Evolutionary conservation across 2,797 vertebrate species (phyloP).

Genomic region (Bovichtus variegatus): DNA sequence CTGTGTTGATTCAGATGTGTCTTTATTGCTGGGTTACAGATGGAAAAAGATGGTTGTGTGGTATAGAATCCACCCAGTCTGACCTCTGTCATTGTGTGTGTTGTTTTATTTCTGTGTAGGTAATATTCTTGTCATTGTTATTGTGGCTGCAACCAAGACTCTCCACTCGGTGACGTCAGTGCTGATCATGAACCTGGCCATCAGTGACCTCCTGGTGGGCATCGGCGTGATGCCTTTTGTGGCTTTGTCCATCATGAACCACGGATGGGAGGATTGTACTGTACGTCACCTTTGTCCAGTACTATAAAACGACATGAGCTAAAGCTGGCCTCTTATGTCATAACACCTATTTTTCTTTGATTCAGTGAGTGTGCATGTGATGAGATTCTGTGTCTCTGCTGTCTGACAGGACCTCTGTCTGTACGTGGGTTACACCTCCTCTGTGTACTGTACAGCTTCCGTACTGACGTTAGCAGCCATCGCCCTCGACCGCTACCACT

Average conservation of each 20-base stretch:
- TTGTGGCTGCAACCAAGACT: slow-evolving; percentile 86
- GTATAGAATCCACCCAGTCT: not conserved
- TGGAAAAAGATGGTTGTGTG: not conserved
- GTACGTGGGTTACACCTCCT: slow-evolving; percentile 89
- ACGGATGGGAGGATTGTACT: slow-evolving; percentile 78
- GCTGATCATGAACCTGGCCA: slow-evolving; percentile 88
- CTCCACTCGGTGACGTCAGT: slow-evolving; percentile 86
- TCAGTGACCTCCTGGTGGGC: slow-evolving; percentile 89
- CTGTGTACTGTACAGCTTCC: slow-evolving; percentile 89
- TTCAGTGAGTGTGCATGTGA: not conserved
- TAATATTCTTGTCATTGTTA: slow-evolving; percentile 86
- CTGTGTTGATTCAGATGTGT: not conserved
- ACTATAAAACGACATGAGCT: not conserved
- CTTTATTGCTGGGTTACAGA: not conserved
- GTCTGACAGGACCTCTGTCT: slow-evolving; percentile 82
- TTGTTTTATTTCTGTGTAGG: slow-evolving; percentile 69
- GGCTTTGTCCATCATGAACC: slow-evolving; percentile 85
- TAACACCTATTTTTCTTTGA: not conserved
- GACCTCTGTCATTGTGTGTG: slow-evolving; percentile 2
- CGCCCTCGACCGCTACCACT: slow-evolving; percentile 88
- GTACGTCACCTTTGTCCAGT: slow-evolving; percentile 69
- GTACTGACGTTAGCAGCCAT: slow-evolving; percentile 88
- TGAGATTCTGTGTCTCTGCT: slow-evolving; percentile 34
- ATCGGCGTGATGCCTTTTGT: slow-evolving; percentile 89
- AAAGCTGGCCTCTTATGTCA: not conserved